Base-by-base conservation (phyloP, 2,797 vertebrate species). In the Glossophaga mutica region DNA sequence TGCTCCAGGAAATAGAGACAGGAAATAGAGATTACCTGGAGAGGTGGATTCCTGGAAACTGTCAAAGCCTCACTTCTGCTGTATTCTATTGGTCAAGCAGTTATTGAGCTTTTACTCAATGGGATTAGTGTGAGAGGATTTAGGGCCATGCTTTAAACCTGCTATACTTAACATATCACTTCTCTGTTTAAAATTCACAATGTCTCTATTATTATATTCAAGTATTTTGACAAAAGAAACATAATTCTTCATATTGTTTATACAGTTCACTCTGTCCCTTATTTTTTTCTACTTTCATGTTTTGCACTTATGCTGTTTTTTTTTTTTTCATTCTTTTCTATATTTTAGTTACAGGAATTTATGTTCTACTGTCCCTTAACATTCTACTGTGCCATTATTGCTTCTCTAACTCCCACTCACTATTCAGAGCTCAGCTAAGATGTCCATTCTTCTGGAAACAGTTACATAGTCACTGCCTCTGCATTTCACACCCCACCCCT, bases 221-320 rank as follows among this genome's bases (percentile, higher is more conserved):
- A 74, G 15, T n/a, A 76, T 81, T 90, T 95, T 76, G 74, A 93
- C 52, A 86, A 55, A 21, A 42, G 24, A 52, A 87, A 42, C 44
- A 62, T 16, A n/a, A 26, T 37, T 87, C 37, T 77, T 77, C n/a
- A 74, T 77, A 24, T 21, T 77, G 6, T 77, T 77, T 39, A 70
- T 10, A 46, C 7, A 39, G 18, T 76, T 87, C 70, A 81, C 32
- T 50, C 44, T 74, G 11, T 0, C 19, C 19, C 2, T 79, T 34
- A 59, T 59, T 86, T 81, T 29, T 89, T 85, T 37, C 29, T 85
- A 10, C 19, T 79, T 77, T 16, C 26, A 5, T 94, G 37, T 82
- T 87, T 81, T 84, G 1, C 9, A 37, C 3, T 67, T 9, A n/a
- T 26, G 6, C 7, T 82, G 50, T 37, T 70, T 59, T 34, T 24